Base-by-base conservation (phyloP, 2,888 invertebrate genomes). In the Nemotelus nigrinus region DNA sequence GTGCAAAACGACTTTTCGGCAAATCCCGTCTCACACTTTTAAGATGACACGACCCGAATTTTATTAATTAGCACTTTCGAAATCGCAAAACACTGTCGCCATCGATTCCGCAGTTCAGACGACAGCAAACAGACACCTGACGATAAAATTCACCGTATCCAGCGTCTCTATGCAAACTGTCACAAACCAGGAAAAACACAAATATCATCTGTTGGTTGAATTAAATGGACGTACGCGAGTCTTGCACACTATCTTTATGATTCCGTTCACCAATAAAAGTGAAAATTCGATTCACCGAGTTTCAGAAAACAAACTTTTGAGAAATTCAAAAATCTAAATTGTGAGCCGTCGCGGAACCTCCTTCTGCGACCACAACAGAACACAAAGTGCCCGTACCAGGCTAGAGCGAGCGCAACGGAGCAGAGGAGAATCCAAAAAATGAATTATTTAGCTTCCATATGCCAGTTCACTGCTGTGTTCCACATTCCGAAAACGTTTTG, bases 361-460 rank as follows among this genome's bases (percentile, higher is more conserved):
- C 60, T 57, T 47, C 72, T 63, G 10, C 74, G 50, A 8, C 74
- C 74, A 63, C 63, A 63, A 63, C 74, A 74, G 48, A 47, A 60
- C 74, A 60, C 74, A 74, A 74, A 74, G 74, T 74, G 74, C 70
- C 25, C 25, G 25, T 25, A 25, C 25, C 25, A 25, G 25, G 25
- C 25, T 25, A 25, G 25, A 25, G 25, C 25, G 70, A 70, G 41
- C 43, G 6, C 4, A 25, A 63, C 57, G 50, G 10, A 50, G 10
- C 10, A 10, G 57, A 10, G 25, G 57, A 57, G 10, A 25, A 25
- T 25, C 25, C 25, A 25, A 25, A 25, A 25, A 25, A 25, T 25
- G 25, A 25, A 25, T 25, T 25, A 25, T 25, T 25, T 25, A 1
- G 25, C 25, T 25, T 25, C 25, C 25, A 25, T 25, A 25, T 25